Base-by-base conservation (phyloP, 2,797 vertebrate genomes). In the Pelobates cultripes region DNA sequence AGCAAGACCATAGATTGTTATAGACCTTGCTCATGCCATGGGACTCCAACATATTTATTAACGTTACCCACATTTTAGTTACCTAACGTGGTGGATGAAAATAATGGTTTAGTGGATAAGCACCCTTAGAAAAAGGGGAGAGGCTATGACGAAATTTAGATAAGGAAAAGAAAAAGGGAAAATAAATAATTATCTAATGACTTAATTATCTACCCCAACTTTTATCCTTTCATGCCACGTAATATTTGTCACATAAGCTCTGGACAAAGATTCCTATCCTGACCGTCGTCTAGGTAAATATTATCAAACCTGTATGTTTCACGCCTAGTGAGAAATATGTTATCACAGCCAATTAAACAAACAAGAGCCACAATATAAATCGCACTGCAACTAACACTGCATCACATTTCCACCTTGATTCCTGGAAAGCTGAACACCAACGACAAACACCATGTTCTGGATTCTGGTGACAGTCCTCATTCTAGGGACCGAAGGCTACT, bases 171-270 rank as follows among this genome's bases (percentile, higher is more conserved):
- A 17, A 64, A 64, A 10, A n/a, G 7, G 2, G 28, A 73, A 17
- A 71, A 42, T 28, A 73, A 55, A 55, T 55, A 73, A 64, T 64
- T 64, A 2, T 7, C 17, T 64, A 64, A 64, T 64, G 17, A 64
- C 61, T 40, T 60, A 60, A 64, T 40, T 28, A 64, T n/a, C 9
- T 12, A 28, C 7, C 3, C n/a, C n/a, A 64, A 6, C 7, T 64
- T 64, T 64, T 7, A 40, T 72, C 17, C 55, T 28, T 78, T 28
- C 51, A 73, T 43, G 75, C 81, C 75, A 70, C 71, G 76, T 78
- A 77, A 78, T 82, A 71, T 82, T 82, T 82, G 70, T 82, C 75
- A 73, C 63, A 41, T 73, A 78, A 78, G 28, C 75, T 61, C 71
- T 82, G 3, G 41, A 67, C 70, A 73, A 73, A 73, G 70, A 47